Evolutionary conservation across 2,888 invertebrate genomes (phyloP), one percentile per base, ranked within the genome.

Genomic region (Diachrysia chrysitis): DNA sequence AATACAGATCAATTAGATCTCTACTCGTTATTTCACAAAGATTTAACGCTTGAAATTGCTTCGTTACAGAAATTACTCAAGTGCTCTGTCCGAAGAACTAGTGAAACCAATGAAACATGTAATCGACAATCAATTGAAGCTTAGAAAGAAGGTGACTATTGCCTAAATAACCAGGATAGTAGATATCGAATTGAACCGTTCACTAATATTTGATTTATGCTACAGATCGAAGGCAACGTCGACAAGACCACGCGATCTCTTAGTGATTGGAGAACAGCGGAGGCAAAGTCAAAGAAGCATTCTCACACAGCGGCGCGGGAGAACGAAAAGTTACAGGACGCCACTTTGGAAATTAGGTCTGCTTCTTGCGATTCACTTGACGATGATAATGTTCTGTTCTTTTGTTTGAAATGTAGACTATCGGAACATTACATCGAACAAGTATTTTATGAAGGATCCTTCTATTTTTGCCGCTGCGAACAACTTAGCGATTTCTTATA

Each of bases 281-380:
- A 99, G 90, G 96, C 97, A 0, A 99, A 98, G 93, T 97, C 97
- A 61, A 99, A 99, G 92, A 98, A 98, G 88, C 96, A 97, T 71
- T 98, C 98, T 71, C 99, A 98, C 89, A 93, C 97, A 0, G 97
- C 97, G 74, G 98, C 98, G 0, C 96, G 98, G 66, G 99, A 99
- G 83, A 98, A 98, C 88, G 99, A 99, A 92, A 98, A 98, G 88
- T 94, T 98, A 51, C 98, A 99, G 89, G 99, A 99, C 86, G 97
- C 97, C 51, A 87, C 92, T 5, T 81, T 94, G 82, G 95, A 95
- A 63, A 89, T 87, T 87, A 94, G 95, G 95, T 95, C 88, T 92
- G 92, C 85, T 70, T 74, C 69, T 85, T 79, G 83, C 69, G 74
- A 83, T 79, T 66, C 68, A 60, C 78, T 82, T 83, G 84, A 71